Evolutionary conservation across 2,797 vertebrate genomes (phyloP), one percentile per base, ranked within the genome.

Genomic region (Gymnopithys bicolor): DNA sequence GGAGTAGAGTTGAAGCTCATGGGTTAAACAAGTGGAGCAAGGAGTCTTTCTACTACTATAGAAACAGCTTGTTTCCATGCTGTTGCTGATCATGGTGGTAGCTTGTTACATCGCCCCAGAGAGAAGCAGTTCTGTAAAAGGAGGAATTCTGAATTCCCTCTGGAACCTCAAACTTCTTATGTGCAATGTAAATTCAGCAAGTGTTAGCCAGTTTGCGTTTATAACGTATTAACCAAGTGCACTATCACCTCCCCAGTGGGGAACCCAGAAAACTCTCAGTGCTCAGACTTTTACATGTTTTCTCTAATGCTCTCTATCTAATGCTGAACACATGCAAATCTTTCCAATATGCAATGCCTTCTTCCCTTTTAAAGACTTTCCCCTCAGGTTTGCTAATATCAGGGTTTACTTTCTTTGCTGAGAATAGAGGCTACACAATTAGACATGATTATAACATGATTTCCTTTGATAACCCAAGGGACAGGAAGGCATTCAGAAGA

Each of bases 61-160:
- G n/a, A 77, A 63, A 51, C 30, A 0, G 1, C 27, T 41, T 88
- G 39, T 71, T 92, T 90, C 41, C 56, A 28, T 74, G 53, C 45
- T 77, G 39, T 37, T 90, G 56, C 46, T 63, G 86, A 89, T 89
- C 59, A 76, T 2, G 0, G 45, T 1, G 0, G 21, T 60, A 51
- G 33, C 67, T 78, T 84, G 49, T 78, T 94, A 92, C 1, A 7
- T 62, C 52, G 95, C 81, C 75, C 68, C 51, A 68, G 87, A 82
- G 88, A 74, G 37, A 73, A 89, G 15, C 18, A 79, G 33, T 35
- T 93, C 62, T 0, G 4, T 89, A 94, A 92, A 46, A 85, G 73
- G 2, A 83, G 59, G 33, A 80, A 87, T 78, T 84, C 81, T 74
- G 70, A 95, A 95, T 96, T 97, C 89, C 74, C 84, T 81, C 27